Base-by-base conservation (phyloP, 1,140 invertebrate species). In the Cyrtorhinus lividipennis region DNA sequence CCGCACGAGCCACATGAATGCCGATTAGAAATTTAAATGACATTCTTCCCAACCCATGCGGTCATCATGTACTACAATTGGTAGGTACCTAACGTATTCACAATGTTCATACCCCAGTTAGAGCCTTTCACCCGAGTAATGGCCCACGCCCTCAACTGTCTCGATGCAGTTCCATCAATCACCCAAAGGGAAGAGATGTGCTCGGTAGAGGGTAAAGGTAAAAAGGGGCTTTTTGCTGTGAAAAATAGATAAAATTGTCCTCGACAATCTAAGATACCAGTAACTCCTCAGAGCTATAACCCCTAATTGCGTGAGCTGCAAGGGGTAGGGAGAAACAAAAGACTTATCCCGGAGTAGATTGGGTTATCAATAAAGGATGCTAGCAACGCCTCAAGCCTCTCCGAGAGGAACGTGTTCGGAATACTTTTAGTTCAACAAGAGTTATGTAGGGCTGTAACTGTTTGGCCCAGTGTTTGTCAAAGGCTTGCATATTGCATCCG, bases 221-320 rank as follows among this genome's bases (percentile, higher is more conserved):
- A 38, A 38, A 38, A 22, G 48, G 10, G 5, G 10, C 38, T 44
- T n/a, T n/a, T n/a, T 44, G 48, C 5, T 20, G 5, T 53, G 48
- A 53, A 53, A 53, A 53, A 53, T 53, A 53, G 48, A 53, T 53
- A 53, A 53, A 53, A 53, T 53, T 53, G 48, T 53, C 48, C 48
- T 53, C 48, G 48, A 53, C 48, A 53, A 53, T 53, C 48, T 20
- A 53, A 20, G 8, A 53, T 53, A 3, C 48, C 48, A 53, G 20
- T 53, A 53, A 53, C 48, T 53, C 48, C 48, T 53, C 48, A 20
- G 18, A 53, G 48, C 48, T 53, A 53, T 53, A 53, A 53, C 48
- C 48, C 48, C 48, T 53, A 53, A 53, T 53, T 53, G 48, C 18
- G 48, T 53, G 48, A 12, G 48, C 20, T 53, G 48, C 5, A 53